These are phyloP conservation scores for Pangasianodon hypophthalmus DNA, from an alignment of 2,113 vertebrate species.

Conservation along the genomic window DNA sequence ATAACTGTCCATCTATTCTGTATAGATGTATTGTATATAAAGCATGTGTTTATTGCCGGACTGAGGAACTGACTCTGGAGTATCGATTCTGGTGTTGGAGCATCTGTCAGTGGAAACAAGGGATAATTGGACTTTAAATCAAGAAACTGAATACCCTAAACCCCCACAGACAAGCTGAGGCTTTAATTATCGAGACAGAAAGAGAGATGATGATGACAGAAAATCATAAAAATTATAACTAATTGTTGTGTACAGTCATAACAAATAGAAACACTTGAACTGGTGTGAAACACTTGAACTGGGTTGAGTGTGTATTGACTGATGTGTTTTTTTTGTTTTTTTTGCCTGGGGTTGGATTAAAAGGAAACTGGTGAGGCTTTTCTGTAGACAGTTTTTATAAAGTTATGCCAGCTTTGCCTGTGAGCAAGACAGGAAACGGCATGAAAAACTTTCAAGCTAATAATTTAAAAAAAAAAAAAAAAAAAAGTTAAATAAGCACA, in stretches of 20 bases:
- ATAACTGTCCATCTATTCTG: conserved; percentile 60
- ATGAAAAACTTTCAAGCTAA: background rate
- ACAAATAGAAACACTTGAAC: background rate
- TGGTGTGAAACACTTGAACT: background rate
- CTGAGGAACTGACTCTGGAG: conserved; percentile 28
- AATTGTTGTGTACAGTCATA: background rate
- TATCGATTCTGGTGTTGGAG: conserved; percentile 35
- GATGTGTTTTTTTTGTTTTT: background rate
- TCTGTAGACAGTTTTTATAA: background rate
- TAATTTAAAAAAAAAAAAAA: background rate
- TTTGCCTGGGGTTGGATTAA: background rate
- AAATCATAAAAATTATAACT: background rate
- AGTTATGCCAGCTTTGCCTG: conserved; percentile 14
- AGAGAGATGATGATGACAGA: conserved; percentile 17
- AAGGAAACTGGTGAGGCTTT: background rate
- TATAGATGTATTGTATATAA: conserved; percentile 62
- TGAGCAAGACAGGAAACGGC: background rate
- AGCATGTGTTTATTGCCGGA: conserved; percentile 48
- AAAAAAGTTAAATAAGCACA: conserved; percentile 4
- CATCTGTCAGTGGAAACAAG: conserved; percentile 39
- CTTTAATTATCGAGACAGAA: conserved; percentile 1
- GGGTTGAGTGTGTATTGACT: background rate
- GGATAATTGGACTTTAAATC: conserved; percentile 46
- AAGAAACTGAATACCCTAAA: conserved; percentile 11
- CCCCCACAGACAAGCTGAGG: conserved; percentile 24